Evolutionary conservation across 2,113 vertebrate genomes (phyloP), one percentile per base, ranked within the genome.

Genomic region (Psilopsiagon aymara): DNA sequence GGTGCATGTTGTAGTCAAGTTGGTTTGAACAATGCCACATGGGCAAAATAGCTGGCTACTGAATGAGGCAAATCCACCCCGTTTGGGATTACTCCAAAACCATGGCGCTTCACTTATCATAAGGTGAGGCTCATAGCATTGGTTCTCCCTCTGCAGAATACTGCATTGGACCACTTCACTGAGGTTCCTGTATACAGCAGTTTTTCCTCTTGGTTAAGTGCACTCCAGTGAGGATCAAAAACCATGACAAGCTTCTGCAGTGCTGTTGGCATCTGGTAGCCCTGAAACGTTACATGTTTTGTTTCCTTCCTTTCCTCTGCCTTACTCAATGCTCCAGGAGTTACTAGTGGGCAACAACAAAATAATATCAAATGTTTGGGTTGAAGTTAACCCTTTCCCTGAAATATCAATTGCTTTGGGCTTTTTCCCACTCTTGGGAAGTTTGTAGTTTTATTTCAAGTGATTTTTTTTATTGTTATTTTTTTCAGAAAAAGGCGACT

Each of bases 231-330:
- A 83, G 70, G 63, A 73, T 90, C 41, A 69, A 73, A 91, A 86
- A 71, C 39, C 37, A 11, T 4, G 31, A 68, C 60, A 68, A 71
- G 73, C 52, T 82, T 81, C 89, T 82, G 82, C 20, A 57, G 69
- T 37, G 55, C 74, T 82, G 77, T 73, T 77, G 83, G 73, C 81
- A 87, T 82, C 77, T 92, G 57, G 88, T 71, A 57, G 82, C 83
- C 67, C 88, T 75, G 20, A 84, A 92, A 90, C 1, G 5, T 51
- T 23, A 29, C 69, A 37, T 6, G 5, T 51, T 71, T 57, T 6
- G 1, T 89, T 87, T 89, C 86, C 86, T 86, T 96, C 75, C 88
- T 96, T 73, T 63, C 88, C 53, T 67, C 23, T 9, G 20, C 41
- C 2, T 91, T 78, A 20, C 43, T 77, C 15, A 90, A 31, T 3